Conservation (phyloP, 2,113 vertebrate genomes). For the Scomber scombrus region DNA sequence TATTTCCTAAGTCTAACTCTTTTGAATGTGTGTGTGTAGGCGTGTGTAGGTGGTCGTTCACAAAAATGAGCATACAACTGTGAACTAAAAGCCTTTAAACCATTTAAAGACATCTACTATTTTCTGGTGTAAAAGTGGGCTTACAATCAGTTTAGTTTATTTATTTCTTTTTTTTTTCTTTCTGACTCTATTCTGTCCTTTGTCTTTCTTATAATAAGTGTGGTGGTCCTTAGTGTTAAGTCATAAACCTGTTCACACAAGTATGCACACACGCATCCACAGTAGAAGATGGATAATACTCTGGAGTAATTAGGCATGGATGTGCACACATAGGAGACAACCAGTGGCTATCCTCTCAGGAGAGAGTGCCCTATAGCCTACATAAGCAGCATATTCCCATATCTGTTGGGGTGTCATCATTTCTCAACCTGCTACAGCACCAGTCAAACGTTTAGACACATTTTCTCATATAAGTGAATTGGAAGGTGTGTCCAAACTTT, state of each 20-base stretch:
- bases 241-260: not conserved
- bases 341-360: slow-evolving; percentile 34
- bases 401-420: slow-evolving; percentile 45
- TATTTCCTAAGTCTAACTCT: slow-evolving; percentile 46
- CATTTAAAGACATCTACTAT: not conserved
- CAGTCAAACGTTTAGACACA: too few species aligned
- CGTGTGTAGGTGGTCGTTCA: slow-evolving; percentile 51
- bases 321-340: slow-evolving; percentile 16
- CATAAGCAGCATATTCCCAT: slow-evolving; percentile 28
- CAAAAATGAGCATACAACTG: slow-evolving; percentile 50
- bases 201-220: not conserved
- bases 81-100: slow-evolving; percentile 42
- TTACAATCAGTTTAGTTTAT: not conserved
- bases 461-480: too few species aligned
- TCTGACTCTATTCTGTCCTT: not conserved
- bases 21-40: slow-evolving; percentile 30
- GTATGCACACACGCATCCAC: not conserved
- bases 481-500: too few species aligned
- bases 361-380: slow-evolving; percentile 43
- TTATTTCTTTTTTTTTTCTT: not conserved
- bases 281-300: slow-evolving; percentile 42
- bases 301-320: slow-evolving; percentile 42
- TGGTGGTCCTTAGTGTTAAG: not conserved
- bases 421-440: slow-evolving; percentile 29
- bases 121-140: not conserved